These are phyloP conservation scores for Brachionus sp. DNA, from an alignment of 1,140 invertebrate genomes.

Conservation along the genomic window DNA sequence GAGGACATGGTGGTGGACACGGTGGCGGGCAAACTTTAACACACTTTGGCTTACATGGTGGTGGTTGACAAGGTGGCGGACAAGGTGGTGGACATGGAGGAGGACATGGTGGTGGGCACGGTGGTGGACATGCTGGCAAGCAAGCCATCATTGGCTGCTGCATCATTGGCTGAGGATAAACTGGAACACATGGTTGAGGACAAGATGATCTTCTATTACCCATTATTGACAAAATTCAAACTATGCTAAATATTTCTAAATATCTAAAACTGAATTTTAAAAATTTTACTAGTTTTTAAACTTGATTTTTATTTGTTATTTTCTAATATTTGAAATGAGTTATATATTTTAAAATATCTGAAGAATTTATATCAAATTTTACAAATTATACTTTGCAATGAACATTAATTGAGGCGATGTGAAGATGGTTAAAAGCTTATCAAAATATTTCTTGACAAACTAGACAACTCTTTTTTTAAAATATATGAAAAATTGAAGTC, in stretches of 20 bases:
- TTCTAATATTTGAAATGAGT: slow-evolving; percentile 28
- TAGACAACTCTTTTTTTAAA: neutral
- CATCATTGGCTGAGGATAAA: neutral
- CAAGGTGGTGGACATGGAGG: neutral
- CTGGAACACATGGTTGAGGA: slow-evolving; percentile 16
- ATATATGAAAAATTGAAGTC: neutral
- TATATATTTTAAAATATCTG: neutral
- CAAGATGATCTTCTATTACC: slow-evolving; percentile 30
- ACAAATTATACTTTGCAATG: neutral
- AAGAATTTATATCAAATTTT: slow-evolving; percentile 30
- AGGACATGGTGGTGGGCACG: neutral
- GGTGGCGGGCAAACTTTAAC: neutral
- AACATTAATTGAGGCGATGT: slow-evolving; percentile 25
- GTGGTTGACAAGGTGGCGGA: neutral
- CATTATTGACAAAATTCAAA: neutral
- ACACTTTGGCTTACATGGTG: neutral
- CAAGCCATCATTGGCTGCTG: neutral
- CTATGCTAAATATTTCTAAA: neutral
- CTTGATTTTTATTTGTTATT: neutral
- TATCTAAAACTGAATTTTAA: slow-evolving; percentile 2
- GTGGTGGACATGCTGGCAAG: neutral
- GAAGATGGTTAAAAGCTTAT: slow-evolving; percentile 19
- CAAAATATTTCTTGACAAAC: slow-evolving; percentile 28
- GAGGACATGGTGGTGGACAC: slow-evolving; percentile 1
- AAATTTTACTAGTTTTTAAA: neutral